Evolutionary conservation across 2,797 vertebrate species (phyloP).

Genomic region (Aplochiton taeniatus): DNA sequence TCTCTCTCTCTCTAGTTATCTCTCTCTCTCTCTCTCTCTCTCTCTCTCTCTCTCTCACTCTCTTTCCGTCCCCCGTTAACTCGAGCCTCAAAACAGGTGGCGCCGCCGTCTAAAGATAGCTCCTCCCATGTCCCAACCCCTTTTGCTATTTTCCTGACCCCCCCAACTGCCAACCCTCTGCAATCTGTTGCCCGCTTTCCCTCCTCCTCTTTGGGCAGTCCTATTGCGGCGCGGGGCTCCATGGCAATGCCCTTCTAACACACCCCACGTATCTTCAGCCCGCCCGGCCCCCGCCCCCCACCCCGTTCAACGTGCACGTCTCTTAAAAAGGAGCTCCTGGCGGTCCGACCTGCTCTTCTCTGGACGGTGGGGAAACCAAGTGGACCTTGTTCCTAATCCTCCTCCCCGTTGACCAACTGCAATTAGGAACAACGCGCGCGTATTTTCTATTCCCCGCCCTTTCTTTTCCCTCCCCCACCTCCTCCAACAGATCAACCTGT

Average conservation of each 20-base stretch:
- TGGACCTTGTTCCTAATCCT: conserved; percentile 61
- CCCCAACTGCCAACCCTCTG: neutral
- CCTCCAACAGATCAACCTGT: conserved; percentile 1
- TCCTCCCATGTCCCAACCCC: conserved; percentile 35
- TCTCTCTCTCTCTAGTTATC: neutral
- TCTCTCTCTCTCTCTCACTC: neutral
- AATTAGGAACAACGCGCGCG: conserved; percentile 53
- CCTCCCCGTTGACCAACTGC: conserved; percentile 31
- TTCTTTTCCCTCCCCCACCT: neutral
- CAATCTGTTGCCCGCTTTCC: conserved; percentile 7
- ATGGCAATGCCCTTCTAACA: neutral
- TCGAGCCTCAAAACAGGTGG: conserved; percentile 64
- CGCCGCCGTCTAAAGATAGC: conserved; percentile 19
- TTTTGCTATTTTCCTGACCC: conserved; percentile 36
- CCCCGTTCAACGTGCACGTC: conserved; percentile 43
- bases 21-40: conserved; percentile 15
- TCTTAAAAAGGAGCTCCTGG: conserved; percentile 55
- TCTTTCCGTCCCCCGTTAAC: conserved; percentile 1
- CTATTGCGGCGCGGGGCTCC: neutral
- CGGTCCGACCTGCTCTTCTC: conserved; percentile 69
- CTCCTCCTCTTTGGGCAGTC: conserved; percentile 45
- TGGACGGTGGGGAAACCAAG: conserved; percentile 58
- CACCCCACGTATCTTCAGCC: neutral
- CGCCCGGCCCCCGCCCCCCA: conserved; percentile 24
- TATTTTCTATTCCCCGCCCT: conserved; percentile 1